Base-by-base conservation (phyloP, 2,797 vertebrate species). In the Onychomys torridus region DNA sequence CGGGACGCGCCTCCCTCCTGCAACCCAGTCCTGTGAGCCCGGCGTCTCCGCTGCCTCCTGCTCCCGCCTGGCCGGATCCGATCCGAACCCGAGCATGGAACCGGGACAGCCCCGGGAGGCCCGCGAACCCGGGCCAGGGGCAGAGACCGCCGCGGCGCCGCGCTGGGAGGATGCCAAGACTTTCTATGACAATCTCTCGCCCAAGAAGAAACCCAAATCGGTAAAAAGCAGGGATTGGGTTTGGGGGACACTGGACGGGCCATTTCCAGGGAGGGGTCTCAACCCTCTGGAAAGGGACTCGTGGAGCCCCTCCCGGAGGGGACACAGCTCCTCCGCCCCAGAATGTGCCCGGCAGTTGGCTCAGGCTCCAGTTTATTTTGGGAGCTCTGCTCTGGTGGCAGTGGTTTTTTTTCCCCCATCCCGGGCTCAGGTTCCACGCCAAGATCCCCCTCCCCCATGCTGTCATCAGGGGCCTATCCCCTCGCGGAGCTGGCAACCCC, bases 151-250 rank as follows among this genome's bases (percentile, higher is more conserved):
- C 13, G 83, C 83, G 40, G 37, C 59, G 65, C 77, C 55, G 23
- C 96, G 93, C 75, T 98, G 98, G 98, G 98, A 98, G 17, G 98
- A 99, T 87, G 98, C 98, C 95, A 98, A 98, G 93, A 97, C 98
- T 81, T 98, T 98, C 96, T 98, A 98, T 87, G 98, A 99, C 73
- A 99, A 98, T 91, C 98, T 99, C 59, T 98, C 98, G 52, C 98
- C 99, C 93, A 98, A 98, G 97, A 99, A 99, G 98, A 99, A 99
- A 32, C 99, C 99, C 40, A 99, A 99, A 98, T 98, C 98, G 98
- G 99, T 99, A 99, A 99, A 95, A 61, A 3, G n/a, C 69, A 9
- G 23, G 86, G 77, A 34, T 14, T 19, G 77, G 32, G 61, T 7
- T 55, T 23, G 10, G n/a, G 57, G 37, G 32, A 27, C 4, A 1